Percentiles rank a stretch among this genome's conserved stretches.
Conservation (phyloP, 2,797 vertebrate species). For the Pristis pectinata region DNA sequence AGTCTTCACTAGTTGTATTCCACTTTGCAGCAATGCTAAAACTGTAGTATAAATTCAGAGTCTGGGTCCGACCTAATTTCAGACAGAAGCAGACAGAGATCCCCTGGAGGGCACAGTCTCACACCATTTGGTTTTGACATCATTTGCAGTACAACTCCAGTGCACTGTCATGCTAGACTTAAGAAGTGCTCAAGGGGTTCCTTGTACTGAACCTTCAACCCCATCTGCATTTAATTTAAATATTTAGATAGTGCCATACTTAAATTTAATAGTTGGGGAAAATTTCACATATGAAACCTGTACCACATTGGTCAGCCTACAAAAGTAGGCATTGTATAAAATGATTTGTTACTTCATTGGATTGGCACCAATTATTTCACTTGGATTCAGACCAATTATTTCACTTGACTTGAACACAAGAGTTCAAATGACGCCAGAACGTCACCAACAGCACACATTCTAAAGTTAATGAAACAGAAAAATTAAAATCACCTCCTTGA, state of each 20-base stretch:
- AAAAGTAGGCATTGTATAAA: not conserved
- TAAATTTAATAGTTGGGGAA: not conserved
- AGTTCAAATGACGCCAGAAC: not conserved
- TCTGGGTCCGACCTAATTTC: not conserved
- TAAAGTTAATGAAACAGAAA: not conserved
- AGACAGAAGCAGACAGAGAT: not conserved
- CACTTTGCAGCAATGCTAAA: not conserved
- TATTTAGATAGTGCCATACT: not conserved
- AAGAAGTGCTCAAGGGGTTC: not conserved
- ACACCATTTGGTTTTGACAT: not conserved
- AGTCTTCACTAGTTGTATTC: not conserved
- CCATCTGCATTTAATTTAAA: constrained; percentile 1
- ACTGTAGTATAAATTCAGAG: not conserved
- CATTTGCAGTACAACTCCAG: not conserved
- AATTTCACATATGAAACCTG: not conserved
- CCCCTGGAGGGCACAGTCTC: not conserved
- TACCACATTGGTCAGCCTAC: not conserved
- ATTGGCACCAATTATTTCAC: not conserved
- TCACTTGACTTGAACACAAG: not conserved
- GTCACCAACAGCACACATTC: not conserved
- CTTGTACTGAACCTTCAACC: not conserved
- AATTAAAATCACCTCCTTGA: not conserved
- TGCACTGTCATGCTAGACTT: not conserved
- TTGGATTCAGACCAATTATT: not conserved
- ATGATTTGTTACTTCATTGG: not conserved